A percentile compares a stretch with the other conserved stretches of the same genome.
phyloP scores from a whole-genome alignment of 92 coral and sea anemone genomes.

The Pocillopora meandrina region DNA sequence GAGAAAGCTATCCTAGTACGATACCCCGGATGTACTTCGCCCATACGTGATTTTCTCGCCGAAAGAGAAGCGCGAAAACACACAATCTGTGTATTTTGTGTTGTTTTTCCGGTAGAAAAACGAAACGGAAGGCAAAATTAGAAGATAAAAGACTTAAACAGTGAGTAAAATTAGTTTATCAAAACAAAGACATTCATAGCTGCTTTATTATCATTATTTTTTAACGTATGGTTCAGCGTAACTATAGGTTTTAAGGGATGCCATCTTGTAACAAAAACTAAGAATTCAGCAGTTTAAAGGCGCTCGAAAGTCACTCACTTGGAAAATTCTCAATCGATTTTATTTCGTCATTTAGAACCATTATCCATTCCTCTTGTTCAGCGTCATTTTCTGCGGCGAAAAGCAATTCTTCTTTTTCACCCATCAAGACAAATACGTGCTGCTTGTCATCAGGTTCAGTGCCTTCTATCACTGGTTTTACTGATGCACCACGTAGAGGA shows the following conservation, averaged over 20 bases:
- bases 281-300: no score
- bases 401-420: constrained; percentile 68
- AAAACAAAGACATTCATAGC: no score
- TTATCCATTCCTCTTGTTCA: constrained; percentile 90
- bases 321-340: constrained; percentile 13
- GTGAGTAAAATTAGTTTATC: no score
- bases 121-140: neutral
- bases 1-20: neutral
- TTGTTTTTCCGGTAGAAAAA: neutral
- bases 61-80: constrained; percentile 10
- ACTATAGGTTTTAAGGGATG: no score
- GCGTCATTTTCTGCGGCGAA: constrained; percentile 92
- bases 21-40: neutral
- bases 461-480: constrained; percentile 51
- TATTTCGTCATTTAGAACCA: constrained; percentile 79
- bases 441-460: constrained; percentile 65
- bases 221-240: no score
- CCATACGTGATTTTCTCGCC: constrained; percentile 6
- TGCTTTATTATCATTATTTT: no score
- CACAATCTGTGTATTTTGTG: neutral
- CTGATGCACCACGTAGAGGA: constrained; percentile 66
- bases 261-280: no score
- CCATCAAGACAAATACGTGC: constrained; percentile 64
- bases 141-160: no score
- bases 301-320: constrained; percentile 19